phyloP scores from a whole-genome alignment of 1,140 invertebrate genomes.

The Lordiphosa clarofinis region DNA sequence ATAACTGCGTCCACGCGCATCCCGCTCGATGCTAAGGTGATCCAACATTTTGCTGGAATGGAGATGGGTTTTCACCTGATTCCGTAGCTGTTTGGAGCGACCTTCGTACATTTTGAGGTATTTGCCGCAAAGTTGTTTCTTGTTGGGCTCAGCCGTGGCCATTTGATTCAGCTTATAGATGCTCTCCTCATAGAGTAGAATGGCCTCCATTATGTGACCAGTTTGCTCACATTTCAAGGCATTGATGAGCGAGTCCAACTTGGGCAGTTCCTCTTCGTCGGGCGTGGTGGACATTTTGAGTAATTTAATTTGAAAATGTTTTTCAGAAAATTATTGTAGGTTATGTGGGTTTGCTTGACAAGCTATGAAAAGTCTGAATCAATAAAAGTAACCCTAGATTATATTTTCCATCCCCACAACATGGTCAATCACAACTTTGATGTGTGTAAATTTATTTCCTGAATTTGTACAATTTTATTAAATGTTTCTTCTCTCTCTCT shows the following conservation, averaged over 20 bases:
- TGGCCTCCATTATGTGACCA: slow-evolving; percentile 67
- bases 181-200: slow-evolving; percentile 62
- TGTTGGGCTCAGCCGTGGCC: slow-evolving; percentile 35
- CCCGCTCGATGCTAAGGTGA: slow-evolving; percentile 51
- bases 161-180: slow-evolving; percentile 52
- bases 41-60: slow-evolving; percentile 53
- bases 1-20: slow-evolving; percentile 56
- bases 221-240: slow-evolving; percentile 60
- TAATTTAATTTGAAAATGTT: slow-evolving; percentile 14
- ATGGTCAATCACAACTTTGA: slow-evolving; percentile 36
- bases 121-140: slow-evolving; percentile 40
- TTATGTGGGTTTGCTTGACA: too few relatives aligned
- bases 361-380: too few relatives aligned
- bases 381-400: neutral
- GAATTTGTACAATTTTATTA: neutral
- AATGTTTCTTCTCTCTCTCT: neutral
- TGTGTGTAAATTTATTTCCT: slow-evolving; percentile 5
- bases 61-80: slow-evolving; percentile 61
- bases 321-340: too few relatives aligned
- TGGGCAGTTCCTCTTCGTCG: slow-evolving; percentile 36
- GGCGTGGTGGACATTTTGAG: slow-evolving; percentile 38
- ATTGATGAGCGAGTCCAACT: slow-evolving; percentile 43
- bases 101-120: slow-evolving; percentile 54
- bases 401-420: neutral
- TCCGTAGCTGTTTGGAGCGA: slow-evolving; percentile 48